phyloP scores from a whole-genome alignment of 2,797 vertebrate species.

The Lacerta agilis region DNA sequence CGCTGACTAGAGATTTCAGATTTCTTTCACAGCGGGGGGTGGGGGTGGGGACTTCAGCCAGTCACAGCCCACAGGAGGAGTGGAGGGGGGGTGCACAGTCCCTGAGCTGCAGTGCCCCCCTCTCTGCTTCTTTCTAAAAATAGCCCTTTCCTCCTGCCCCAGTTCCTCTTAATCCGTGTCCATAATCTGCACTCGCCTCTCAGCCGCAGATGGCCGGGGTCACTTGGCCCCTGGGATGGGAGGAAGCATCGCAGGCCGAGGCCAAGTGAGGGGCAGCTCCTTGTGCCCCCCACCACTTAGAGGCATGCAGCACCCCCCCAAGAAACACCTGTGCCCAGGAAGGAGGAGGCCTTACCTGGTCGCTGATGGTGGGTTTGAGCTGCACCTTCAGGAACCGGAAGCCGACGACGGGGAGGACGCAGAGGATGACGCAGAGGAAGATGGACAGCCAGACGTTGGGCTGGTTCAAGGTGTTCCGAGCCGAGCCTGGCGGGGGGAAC shows the following conservation, averaged over 20 bases:
- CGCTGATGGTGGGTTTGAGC: constrained; percentile 82
- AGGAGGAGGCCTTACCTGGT: constrained; percentile 80
- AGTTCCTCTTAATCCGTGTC: constrained; percentile 12
- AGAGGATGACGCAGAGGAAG: constrained; percentile 86
- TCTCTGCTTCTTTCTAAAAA: background rate
- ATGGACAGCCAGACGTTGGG: constrained; percentile 90
- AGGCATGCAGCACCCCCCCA: background rate
- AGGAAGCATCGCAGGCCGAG: rapidly evolving
- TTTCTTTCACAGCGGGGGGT: background rate
- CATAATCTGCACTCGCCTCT: constrained; percentile 20
- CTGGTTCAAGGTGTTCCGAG: constrained; percentile 88
- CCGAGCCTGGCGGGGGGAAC: constrained; percentile 81
- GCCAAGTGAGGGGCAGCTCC: too few species aligned
- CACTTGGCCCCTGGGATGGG: background rate
- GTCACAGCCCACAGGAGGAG: too few species aligned
- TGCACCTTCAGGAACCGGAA: constrained; percentile 84
- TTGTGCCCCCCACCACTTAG: too few species aligned
- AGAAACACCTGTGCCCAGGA: too few species aligned
- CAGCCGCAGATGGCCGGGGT: constrained; percentile 14
- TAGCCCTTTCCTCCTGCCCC: background rate
- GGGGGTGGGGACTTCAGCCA: background rate
- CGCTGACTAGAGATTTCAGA: background rate
- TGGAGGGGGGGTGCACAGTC: background rate
- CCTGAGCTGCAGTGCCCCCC: background rate
- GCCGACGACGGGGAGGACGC: constrained; percentile 84